These are phyloP conservation scores for Penaeus monodon DNA, from an alignment of 2,888 invertebrate species.

Conservation along the genomic window DNA sequence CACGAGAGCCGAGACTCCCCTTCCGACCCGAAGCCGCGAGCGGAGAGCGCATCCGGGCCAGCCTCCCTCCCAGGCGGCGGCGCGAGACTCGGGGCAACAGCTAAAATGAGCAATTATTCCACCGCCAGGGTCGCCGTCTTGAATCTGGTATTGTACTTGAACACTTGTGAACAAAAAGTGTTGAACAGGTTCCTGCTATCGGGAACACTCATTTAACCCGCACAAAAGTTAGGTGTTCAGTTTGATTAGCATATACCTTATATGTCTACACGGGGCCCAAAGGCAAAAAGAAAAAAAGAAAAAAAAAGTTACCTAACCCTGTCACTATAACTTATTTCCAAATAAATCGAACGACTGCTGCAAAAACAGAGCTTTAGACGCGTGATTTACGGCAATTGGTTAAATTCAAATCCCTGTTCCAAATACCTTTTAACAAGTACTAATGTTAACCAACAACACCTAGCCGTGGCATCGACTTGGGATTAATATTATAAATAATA, in stretches of 20 bases:
- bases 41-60: too few relatives aligned
- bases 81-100: too few relatives aligned
- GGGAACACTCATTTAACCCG: slow-evolving; percentile 43
- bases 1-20: too few relatives aligned
- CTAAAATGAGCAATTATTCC: too few relatives aligned
- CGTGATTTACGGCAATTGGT: slow-evolving; percentile 35
- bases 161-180: too few relatives aligned
- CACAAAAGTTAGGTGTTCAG: slow-evolving; percentile 56
- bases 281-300: neutral
- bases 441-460: slow-evolving; percentile 38
- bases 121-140: too few relatives aligned
- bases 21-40: too few relatives aligned
- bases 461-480: slow-evolving; percentile 6
- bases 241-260: slow-evolving; percentile 56
- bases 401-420: slow-evolving; percentile 35
- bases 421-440: slow-evolving; percentile 40
- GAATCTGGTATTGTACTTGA: too few relatives aligned
- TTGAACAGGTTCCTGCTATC: too few relatives aligned
- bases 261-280: slow-evolving; percentile 37
- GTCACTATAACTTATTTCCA: slow-evolving; percentile 57
- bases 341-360: slow-evolving; percentile 38
- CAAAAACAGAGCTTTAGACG: slow-evolving; percentile 1
- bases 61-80: too few relatives aligned
- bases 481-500: slow-evolving; percentile 44
- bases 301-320: slow-evolving; percentile 48